Conservation (phyloP, 2,797 vertebrate species). For the Micrastur ruficollis region DNA sequence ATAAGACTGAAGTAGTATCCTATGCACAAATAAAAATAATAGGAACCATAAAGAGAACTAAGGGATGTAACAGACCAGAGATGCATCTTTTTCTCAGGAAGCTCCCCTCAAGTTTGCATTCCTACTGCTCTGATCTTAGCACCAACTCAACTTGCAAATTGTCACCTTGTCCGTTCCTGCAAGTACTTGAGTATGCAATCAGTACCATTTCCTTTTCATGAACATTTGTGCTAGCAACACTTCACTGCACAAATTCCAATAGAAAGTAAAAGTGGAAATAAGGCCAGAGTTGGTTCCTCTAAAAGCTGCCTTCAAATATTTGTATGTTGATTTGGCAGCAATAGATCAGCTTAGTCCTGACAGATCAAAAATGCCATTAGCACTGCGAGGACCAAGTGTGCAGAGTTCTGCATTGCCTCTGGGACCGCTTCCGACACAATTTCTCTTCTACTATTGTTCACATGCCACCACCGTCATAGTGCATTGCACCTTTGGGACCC, state of each 20-base stretch:
- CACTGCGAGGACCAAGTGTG: background rate
- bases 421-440: background rate
- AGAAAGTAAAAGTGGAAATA: background rate
- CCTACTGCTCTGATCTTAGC: background rate
- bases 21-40: background rate
- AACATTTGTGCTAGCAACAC: background rate
- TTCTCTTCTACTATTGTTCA: background rate
- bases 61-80: background rate
- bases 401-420: background rate
- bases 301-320: background rate
- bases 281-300: background rate
- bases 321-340: background rate
- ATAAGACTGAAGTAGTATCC: background rate
- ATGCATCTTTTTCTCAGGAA: background rate
- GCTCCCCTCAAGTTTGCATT: background rate
- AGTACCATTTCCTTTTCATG: background rate
- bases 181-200: background rate
- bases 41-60: background rate
- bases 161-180: background rate
- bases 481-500: background rate
- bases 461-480: background rate
- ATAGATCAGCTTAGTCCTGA: background rate
- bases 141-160: background rate
- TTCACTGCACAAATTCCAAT: background rate
- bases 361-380: background rate